Base-by-base conservation (phyloP, 2,888 invertebrate species). In the Syrphus vitripennis region DNA sequence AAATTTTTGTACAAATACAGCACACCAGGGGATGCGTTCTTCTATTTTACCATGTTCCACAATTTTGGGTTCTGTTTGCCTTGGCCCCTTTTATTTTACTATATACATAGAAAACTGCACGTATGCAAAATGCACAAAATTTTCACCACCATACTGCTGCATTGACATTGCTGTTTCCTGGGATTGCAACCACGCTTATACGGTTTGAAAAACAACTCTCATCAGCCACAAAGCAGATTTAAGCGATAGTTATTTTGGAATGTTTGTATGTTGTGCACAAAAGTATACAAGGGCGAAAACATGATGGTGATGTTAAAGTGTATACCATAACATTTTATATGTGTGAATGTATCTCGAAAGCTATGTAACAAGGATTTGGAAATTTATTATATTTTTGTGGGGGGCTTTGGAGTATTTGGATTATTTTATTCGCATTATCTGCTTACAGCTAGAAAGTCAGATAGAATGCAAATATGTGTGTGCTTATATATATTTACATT, bases 141-240 rank as follows among this genome's bases (percentile, higher is more conserved):
- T 40, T 63, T 55, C 14, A 29, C 21, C 24, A 4, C 14, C 31
- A 57, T 14, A n/a, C n/a, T n/a, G 45, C 61, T 67, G 65, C 67
- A 48, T 37, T 42, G 29, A 57, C 63, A 63, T 34, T n/a, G n/a
- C n/a, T n/a, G n/a, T n/a, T n/a, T n/a, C 2, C 48, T 16, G 19
- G 26, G 19, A 61, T 59, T 65, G 37, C 10, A 69, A 61, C 50
- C 53, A 53, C 42, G 45, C 31, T n/a, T n/a, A n/a, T 16, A 42
- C 29, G 53, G 21, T 61, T n/a, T 59, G 59, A 48, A 55, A 63
- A 59, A 76, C 65, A 80, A 70, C 76, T 61, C 61, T 61, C 61
- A 61, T 67, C 72, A 40, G 71, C 75, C 71, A 21, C 84, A 81
- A 71, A 84, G 61, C 81, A 67, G 67, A 76, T 84, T 76, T 67